Percentiles rank a stretch among this genome's conserved stretches.
These are phyloP conservation scores for Ceratothoa steindachneri DNA, from an alignment of 2,888 invertebrate genomes.

Conservation along the genomic window DNA sequence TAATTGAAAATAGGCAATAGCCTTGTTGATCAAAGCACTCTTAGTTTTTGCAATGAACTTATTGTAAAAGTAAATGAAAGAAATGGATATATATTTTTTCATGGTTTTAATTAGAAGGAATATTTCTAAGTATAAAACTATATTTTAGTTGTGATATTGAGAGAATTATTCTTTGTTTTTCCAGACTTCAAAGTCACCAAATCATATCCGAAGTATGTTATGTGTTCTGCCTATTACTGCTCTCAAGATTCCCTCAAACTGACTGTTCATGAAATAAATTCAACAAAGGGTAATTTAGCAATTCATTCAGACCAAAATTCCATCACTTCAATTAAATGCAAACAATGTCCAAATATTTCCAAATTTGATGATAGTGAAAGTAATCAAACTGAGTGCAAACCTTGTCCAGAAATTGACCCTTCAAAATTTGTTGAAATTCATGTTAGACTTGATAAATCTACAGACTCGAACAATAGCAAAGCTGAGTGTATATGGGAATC, in stretches of 20 bases:
- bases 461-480: neutral
- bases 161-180: neutral
- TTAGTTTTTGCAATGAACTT: too few species aligned
- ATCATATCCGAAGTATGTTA: neutral
- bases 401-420: neutral
- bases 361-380: neutral
- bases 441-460: neutral
- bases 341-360: neutral
- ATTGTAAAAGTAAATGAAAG: too few species aligned
- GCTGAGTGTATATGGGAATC: neutral
- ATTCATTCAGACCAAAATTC: neutral
- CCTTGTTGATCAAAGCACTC: too few species aligned
- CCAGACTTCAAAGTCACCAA: neutral
- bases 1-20: too few species aligned
- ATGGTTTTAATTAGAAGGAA: too few species aligned
- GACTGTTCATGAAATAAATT: neutral
- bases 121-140: too few species aligned
- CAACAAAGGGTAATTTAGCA: neutral
- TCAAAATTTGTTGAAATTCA: neutral
- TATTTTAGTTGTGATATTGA: too few species aligned
- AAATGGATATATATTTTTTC: too few species aligned
- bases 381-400: neutral
- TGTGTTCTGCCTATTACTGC: neutral
- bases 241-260: neutral
- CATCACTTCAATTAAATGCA: neutral